Evolutionary conservation across 2,797 vertebrate species (phyloP).

Genomic region (Eospalax fontanierii): DNA sequence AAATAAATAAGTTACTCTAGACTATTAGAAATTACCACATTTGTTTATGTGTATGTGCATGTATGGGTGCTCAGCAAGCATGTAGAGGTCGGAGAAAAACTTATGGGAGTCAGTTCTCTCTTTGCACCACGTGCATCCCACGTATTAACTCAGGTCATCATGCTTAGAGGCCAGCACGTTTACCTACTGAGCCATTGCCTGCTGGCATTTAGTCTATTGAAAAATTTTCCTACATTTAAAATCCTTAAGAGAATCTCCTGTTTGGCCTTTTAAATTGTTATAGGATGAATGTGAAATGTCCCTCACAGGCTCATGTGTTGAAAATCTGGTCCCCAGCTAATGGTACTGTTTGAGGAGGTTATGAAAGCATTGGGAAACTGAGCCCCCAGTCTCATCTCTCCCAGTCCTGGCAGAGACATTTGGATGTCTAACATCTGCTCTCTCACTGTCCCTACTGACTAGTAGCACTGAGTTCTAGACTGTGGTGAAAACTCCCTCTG

Average conservation of each 20-base stretch:
- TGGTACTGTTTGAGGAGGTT: background rate
- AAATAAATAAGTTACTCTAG: too few species aligned
- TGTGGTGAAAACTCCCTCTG: background rate
- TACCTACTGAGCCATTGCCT: too few species aligned
- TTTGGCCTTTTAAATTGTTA: background rate
- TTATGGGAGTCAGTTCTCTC: too few species aligned
- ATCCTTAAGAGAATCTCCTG: background rate
- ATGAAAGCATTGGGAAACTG: too few species aligned
- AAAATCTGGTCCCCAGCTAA: background rate
- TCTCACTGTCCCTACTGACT: background rate
- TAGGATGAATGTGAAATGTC: background rate
- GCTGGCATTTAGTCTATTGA: background rate
- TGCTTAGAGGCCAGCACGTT: too few species aligned
- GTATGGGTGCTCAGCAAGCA: too few species aligned
- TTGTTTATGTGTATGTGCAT: too few species aligned
- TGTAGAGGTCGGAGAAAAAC: too few species aligned
- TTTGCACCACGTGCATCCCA: too few species aligned
- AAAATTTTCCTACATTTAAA: constrained; percentile 3
- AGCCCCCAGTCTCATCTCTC: background rate
- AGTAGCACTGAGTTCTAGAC: background rate
- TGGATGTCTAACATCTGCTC: background rate
- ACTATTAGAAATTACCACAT: too few species aligned
- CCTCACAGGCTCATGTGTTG: background rate
- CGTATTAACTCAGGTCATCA: too few species aligned
- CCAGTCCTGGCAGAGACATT: background rate